These are phyloP conservation scores for Bombus fervidus DNA, from an alignment of 1,140 invertebrate genomes.

Conservation along the genomic window DNA sequence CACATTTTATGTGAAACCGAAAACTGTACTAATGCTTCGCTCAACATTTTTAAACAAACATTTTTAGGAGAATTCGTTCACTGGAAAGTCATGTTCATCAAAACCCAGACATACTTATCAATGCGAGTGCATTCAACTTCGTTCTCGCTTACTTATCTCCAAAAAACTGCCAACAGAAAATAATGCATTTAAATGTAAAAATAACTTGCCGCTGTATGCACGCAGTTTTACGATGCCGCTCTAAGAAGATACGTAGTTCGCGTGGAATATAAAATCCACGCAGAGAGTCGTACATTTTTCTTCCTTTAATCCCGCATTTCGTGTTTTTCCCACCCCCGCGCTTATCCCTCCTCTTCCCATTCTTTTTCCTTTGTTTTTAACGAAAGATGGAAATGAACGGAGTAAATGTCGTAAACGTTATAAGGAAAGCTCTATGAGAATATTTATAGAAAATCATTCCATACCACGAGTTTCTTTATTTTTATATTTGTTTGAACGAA, in stretches of 20 bases:
- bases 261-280: conserved; percentile 29
- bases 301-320: conserved; percentile 14
- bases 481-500: not conserved
- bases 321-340: not conserved
- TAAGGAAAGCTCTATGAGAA: not conserved
- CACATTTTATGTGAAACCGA: too few relatives aligned
- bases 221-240: conserved; percentile 12
- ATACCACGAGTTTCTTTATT: not conserved
- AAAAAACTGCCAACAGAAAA: not conserved
- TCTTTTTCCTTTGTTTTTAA: not conserved
- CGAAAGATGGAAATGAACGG: conserved; percentile 13
- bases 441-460: not conserved
- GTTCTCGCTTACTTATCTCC: not conserved
- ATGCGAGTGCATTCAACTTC: not conserved
- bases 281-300: conserved; percentile 10
- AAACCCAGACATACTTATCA: not conserved
- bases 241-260: conserved; percentile 19
- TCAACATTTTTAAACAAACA: too few relatives aligned
- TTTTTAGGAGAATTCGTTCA: not conserved
- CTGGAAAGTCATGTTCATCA: too few relatives aligned
- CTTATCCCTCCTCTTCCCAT: too few relatives aligned
- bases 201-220: not conserved
- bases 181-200: conserved; percentile 9
- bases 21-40: too few relatives aligned
- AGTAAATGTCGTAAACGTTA: not conserved